Base-by-base conservation (phyloP, 2,113 vertebrate genomes). In the Callipepla squamata region DNA sequence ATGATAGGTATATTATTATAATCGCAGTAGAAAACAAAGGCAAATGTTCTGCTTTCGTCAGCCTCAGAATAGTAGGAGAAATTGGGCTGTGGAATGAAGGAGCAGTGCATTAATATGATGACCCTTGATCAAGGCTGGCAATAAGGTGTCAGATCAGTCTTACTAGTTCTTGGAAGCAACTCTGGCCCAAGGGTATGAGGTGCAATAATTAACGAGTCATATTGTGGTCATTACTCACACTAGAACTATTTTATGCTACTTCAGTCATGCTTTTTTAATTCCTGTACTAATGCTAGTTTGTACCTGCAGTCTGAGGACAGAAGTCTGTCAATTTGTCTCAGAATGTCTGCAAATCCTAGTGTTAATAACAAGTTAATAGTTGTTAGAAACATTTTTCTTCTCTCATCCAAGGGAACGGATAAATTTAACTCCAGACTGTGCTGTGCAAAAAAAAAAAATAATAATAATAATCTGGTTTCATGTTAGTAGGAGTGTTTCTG, bases 1-100 rank as follows among this genome's bases (percentile, higher is more conserved):
- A 44, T 17, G 1, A 4, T 13, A 40, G 11, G 6, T 42, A 13
- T 40, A 14, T 48, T 17, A 48, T 88, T 14, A 6, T 67, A 44
- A 19, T 67, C 38, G 22, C 13, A 26, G 9, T 19, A 81, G 53
- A 66, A 89, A 55, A 9, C 13, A 66, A 76, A 80, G 68, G 30
- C 32, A 40, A 57, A 22, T 13, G 5, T 68, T 87, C 5, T 2
- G 13, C 7, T 7, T 78, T 77, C 65, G 14, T 61, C 25, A 65
- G 2, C 3, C 4, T 9, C 1, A 10, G 1, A 3, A 11, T 0
- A 48, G 55, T 15, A n/a, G 30, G 18, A 68, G 16, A 55, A 92
- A 76, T 61, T 58, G 15, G 13, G 26, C 63, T 85, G 20, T 47
- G 47, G 48, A 79, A 57, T 7, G 5, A 57, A 50, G 58, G 16